Evolutionary conservation across 53 echinoderm and acorn worm species (phyloP).

Genomic region (Paracentrotus lividus): DNA sequence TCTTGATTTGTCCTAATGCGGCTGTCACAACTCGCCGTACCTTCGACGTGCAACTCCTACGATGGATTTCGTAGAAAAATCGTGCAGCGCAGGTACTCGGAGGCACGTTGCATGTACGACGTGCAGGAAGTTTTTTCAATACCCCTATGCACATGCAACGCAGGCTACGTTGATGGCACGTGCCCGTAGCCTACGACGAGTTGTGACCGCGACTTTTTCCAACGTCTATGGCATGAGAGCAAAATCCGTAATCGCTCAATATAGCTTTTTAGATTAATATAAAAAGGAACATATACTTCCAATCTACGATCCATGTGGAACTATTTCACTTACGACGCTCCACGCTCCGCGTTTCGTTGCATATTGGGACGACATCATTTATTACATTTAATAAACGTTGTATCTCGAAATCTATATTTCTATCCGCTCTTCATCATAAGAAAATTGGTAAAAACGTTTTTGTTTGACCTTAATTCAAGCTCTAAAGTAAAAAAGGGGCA

Average conservation of each 20-base stretch:
- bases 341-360: neutral
- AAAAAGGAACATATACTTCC: neutral
- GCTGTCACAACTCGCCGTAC: too few relatives aligned
- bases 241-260: neutral
- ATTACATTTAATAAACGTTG: constrained; percentile 1
- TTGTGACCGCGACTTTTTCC: too few relatives aligned
- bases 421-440: neutral
- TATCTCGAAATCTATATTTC: neutral
- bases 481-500: neutral
- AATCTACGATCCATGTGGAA: neutral
- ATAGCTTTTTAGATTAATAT: neutral
- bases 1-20: too few relatives aligned
- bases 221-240: too few relatives aligned
- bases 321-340: neutral
- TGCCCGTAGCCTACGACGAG: neutral
- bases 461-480: constrained; percentile 8
- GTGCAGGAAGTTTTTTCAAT: too few relatives aligned
- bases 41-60: too few relatives aligned
- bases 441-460: neutral
- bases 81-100: too few relatives aligned
- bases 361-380: neutral
- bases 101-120: too few relatives aligned
- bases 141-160: too few relatives aligned
- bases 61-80: neutral
- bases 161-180: too few relatives aligned